A percentile compares a stretch with the other conserved stretches of the same genome.
phyloP scores from a whole-genome alignment of 2,888 invertebrate genomes.

The Cacoxenus indagator region DNA sequence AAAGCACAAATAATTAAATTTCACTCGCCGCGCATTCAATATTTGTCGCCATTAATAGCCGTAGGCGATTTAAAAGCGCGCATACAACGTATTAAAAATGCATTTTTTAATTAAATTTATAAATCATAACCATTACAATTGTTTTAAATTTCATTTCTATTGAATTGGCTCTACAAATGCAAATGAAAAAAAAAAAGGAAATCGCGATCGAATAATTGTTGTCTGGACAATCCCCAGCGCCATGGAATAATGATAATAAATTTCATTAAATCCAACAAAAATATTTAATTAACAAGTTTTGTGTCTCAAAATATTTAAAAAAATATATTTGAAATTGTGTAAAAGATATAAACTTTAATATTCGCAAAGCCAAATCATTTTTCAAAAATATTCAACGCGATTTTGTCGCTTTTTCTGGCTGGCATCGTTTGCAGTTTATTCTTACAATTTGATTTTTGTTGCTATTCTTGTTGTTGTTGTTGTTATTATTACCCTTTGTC shows the following conservation, averaged over 20 bases:
- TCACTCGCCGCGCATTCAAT: neutral
- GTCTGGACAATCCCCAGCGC: neutral
- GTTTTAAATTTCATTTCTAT: slow-evolving; percentile 4
- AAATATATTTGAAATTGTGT: neutral
- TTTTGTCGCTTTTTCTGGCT: neutral
- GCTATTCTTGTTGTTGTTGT: neutral
- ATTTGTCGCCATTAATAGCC: neutral
- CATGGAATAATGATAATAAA: neutral
- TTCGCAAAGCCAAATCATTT: slow-evolving; percentile 1
- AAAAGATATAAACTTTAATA: neutral
- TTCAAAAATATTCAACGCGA: slow-evolving; percentile 8
- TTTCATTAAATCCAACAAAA: slow-evolving; percentile 20
- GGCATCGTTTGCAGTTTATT: slow-evolving; percentile 2
- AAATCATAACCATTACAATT: slow-evolving; percentile 21
- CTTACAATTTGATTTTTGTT: neutral
- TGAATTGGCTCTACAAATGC: neutral
- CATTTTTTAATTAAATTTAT: slow-evolving; percentile 19
- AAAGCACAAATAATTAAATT: slow-evolving; percentile 1
- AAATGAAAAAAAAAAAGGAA: neutral
- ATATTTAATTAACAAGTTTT: slow-evolving; percentile 11
- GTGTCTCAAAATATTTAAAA: neutral
- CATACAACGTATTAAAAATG: slow-evolving; percentile 13
- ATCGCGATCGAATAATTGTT: neutral
- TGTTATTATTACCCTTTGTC: neutral
- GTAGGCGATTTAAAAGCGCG: neutral